Percentiles rank a stretch among this genome's conserved stretches.
Evolutionary conservation across 2,797 vertebrate species (phyloP).

Genomic region (Aplochiton taeniatus): DNA sequence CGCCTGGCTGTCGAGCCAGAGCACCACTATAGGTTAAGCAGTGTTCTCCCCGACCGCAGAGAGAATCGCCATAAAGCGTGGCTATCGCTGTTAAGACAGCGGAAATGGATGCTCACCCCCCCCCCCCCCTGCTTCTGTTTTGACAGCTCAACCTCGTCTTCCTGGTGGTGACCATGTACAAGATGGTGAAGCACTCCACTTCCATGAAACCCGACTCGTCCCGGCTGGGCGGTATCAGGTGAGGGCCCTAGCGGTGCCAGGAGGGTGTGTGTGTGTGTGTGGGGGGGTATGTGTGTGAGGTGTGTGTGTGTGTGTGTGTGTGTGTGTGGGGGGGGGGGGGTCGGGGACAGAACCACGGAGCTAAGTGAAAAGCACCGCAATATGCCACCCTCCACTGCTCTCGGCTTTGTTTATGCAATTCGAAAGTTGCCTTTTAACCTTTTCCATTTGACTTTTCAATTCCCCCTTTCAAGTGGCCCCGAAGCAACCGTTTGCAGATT

Average conservation of each 20-base stretch:
- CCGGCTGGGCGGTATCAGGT: slow-evolving; percentile 99
- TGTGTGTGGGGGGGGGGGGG: slow-evolving; percentile 12
- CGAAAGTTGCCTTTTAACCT: slow-evolving; percentile 48
- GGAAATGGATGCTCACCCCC: slow-evolving; percentile 62
- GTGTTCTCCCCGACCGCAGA: slow-evolving; percentile 6
- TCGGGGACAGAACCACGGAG: background rate
- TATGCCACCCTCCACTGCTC: slow-evolving; percentile 41
- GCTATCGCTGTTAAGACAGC: slow-evolving; percentile 23
- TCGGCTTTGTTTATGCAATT: slow-evolving; percentile 31
- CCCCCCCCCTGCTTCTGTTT: slow-evolving; percentile 80
- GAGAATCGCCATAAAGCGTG: slow-evolving; percentile 19
- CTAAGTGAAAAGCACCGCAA: slow-evolving; percentile 42
- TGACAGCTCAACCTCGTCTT: slow-evolving; percentile 98
- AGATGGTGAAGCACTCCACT: slow-evolving; percentile 99
- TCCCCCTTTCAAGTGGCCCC: slow-evolving; percentile 31
- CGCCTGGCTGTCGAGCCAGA: slow-evolving; percentile 28
- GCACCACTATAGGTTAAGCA: slow-evolving; percentile 32
- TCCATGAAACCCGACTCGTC: slow-evolving; percentile 99
- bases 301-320: no score
- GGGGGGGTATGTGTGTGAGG: slow-evolving; percentile 16
- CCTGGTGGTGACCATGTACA: slow-evolving; percentile 96
- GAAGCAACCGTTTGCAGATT: slow-evolving; percentile 46
- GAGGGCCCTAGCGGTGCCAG: slow-evolving; percentile 55
- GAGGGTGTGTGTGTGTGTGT: background rate
- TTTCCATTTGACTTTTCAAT: slow-evolving; percentile 38